Percentiles rank a stretch among this genome's conserved stretches.
phyloP scores from a whole-genome alignment of 2,888 invertebrate genomes.

The Melanophora roralis region DNA sequence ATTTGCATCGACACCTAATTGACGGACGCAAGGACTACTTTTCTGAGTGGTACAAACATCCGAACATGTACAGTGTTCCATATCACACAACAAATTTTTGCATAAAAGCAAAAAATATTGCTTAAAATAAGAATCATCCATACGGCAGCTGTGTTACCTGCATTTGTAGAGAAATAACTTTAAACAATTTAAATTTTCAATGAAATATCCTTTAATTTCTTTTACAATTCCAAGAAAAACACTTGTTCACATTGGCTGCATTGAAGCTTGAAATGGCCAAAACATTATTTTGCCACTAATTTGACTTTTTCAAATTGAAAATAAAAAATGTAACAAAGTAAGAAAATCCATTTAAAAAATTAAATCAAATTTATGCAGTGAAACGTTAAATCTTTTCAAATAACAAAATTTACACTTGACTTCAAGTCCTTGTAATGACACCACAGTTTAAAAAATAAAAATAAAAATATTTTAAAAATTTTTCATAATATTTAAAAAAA shows the following conservation, averaged over 20 bases:
- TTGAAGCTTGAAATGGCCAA: constrained; percentile 48
- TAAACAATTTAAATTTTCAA: background rate
- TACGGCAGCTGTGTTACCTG: too few relatives aligned
- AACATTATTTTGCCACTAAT: background rate
- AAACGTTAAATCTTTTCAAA: constrained; percentile 50
- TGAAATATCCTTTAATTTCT: background rate
- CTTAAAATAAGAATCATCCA: too few relatives aligned
- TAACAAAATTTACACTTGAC: constrained; percentile 51
- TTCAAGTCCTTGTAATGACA: constrained; percentile 35
- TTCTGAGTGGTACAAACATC: too few relatives aligned
- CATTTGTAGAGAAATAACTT: too few relatives aligned
- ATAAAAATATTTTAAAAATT: constrained; percentile 3
- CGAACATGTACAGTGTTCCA: too few relatives aligned
- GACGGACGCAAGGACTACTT: too few relatives aligned
- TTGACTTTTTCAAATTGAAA: constrained; percentile 29
- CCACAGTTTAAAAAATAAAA: constrained; percentile 24
- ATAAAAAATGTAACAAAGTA: constrained; percentile 8
- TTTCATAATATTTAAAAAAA: constrained; percentile 15
- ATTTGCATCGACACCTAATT: too few relatives aligned
- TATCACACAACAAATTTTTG: too few relatives aligned
- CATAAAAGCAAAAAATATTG: too few relatives aligned
- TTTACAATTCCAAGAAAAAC: background rate
- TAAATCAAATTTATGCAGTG: constrained; percentile 36
- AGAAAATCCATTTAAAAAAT: constrained; percentile 26
- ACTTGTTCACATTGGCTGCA: constrained; percentile 52